phyloP scores from a whole-genome alignment of 2,113 vertebrate genomes.

The Penelope pileata region DNA sequence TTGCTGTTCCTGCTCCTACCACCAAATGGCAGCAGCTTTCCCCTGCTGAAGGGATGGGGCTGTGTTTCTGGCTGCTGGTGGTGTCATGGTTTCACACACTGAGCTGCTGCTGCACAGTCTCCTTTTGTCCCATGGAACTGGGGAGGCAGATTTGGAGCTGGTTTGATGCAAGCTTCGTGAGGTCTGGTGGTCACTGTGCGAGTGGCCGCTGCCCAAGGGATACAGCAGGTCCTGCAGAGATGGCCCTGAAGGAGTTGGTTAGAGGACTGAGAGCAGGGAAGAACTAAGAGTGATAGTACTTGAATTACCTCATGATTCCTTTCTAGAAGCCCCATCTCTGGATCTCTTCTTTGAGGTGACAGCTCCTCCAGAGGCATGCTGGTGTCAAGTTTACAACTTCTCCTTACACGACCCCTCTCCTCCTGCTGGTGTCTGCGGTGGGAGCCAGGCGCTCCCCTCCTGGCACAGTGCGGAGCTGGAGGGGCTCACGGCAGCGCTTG shows the following conservation, averaged over 20 bases:
- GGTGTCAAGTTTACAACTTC: not conserved
- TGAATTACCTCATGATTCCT: not conserved
- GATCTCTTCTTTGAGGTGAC: not conserved
- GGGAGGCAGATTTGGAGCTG: not conserved
- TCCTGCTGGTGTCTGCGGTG: rapidly evolving
- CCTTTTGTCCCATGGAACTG: rapidly evolving
- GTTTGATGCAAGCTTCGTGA: rapidly evolving
- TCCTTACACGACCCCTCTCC: not conserved
- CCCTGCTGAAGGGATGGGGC: not conserved
- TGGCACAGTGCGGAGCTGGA: not conserved
- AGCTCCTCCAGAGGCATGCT: not conserved
- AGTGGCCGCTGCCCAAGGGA: too few species aligned
- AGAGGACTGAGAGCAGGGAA: not conserved
- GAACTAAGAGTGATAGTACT: not conserved
- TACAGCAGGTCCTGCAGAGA: not conserved
- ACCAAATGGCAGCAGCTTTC: rapidly evolving
- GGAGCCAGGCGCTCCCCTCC: not conserved
- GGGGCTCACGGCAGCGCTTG: not conserved
- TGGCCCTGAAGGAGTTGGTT: not conserved
- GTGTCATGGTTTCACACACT: not conserved
- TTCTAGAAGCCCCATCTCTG: not conserved
- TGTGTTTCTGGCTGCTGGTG: not conserved
- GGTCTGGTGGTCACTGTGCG: not conserved
- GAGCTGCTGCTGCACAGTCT: not conserved
- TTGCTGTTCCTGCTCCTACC: not conserved